Evolutionary conservation across 2,797 vertebrate species (phyloP), one percentile per base, ranked within the genome.

Genomic region (Acanthopagrus latus): DNA sequence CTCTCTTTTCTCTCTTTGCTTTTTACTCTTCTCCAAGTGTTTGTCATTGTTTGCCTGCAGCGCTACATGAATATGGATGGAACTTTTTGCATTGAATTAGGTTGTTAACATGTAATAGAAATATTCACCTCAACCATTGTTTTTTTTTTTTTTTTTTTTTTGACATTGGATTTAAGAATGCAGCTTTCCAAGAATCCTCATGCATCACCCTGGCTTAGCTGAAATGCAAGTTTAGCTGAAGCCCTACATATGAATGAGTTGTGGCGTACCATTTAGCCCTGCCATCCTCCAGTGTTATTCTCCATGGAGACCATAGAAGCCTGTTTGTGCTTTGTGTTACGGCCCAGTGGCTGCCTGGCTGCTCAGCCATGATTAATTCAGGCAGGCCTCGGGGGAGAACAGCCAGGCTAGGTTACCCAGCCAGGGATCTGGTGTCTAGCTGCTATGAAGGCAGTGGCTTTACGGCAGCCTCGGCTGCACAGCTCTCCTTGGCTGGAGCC

Each of bases 361-460:
- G 83, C 91, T 92, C 92, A 88, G 89, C 84, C 90, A 95, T 96
- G 93, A 95, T 95, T 95, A 95, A 95, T 95, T 95, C 91, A 96
- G 89, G 74, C 72, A 75, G 90, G 89, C 88, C 93, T 95, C 89
- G 18, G 84, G 91, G 89, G 92, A 85, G 86, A 86, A 74, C 84
- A 77, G 71, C 78, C 87, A 83, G 93, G 89, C 85, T 89, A 63
- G 89, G 91, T 94, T 94, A 95, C 94, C 88, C 82, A 84, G 79
- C 83, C 84, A 75, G 86, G 91, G 91, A 94, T 96, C 94, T 92
- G 71, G 90, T 95, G 89, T 94, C 94, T 69, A 60, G 74, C 83
- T 84, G 81, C 86, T 82, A 85, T 81, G 70, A 80, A 92, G 86
- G 68, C 70, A 54, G 2, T 71, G 82, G 66, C 82, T 91, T 84